Base-by-base conservation (phyloP, 2,797 vertebrate species). In the Hippocampus kuda region DNA sequence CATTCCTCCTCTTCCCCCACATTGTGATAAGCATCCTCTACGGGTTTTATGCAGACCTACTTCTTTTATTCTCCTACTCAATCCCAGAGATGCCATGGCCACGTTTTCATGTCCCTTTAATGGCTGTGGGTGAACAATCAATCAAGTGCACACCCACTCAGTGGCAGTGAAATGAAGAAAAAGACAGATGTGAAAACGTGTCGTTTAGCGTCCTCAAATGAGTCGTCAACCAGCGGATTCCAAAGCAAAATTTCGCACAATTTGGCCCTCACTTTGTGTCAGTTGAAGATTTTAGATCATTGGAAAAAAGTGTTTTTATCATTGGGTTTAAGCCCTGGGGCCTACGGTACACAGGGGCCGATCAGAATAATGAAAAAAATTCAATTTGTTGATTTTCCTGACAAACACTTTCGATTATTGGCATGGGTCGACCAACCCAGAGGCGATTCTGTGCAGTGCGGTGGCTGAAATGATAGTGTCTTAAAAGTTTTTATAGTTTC, bases 111-210 rank as follows among this genome's bases (percentile, higher is more conserved):
- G 82, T 87, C 79, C 86, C 80, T 86, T 80, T 84, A 88, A 88
- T 87, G 85, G 83, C 75, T 82, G 85, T 82, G 81, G 85, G 83
- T 83, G 85, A 87, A 76, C 80, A 84, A 86, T 89, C 88, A 88
- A 87, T 88, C 85, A 64, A 13, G 22, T 75, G 81, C 78, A 78
- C 83, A 69, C 83, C 84, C 80, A 86, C 86, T 75, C 75, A 20
- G 64, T 75, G 68, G 83, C 77, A 81, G 72, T 79, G 76, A 74
- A 81, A 68, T 76, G 65, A 71, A 69, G 68, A 72, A 61, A 77
- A 73, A 73, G 71, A 74, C 67, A 68, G 26, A 11, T 70, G 70
- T 77, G n/a, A 59, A 70, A 70, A 69, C 10, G 0, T 62, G 27
- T 72, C n/a, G n/a, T 27, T 49, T 5, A 2, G 42, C 41, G 30